phyloP scores from a whole-genome alignment of 2,888 invertebrate genomes.

The Dynastes maya region DNA sequence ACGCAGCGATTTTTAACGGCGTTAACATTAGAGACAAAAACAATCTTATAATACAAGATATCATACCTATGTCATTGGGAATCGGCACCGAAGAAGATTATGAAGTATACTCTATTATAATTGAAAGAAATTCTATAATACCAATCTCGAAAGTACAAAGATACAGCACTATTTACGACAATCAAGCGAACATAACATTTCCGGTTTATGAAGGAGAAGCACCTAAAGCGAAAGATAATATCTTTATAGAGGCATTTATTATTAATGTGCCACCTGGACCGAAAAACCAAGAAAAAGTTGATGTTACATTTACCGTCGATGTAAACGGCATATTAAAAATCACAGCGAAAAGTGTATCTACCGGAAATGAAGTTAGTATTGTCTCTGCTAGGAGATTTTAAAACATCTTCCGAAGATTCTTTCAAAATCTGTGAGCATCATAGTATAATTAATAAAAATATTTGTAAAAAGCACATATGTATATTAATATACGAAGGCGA shows the following conservation, averaged over 20 bases:
- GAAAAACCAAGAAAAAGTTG: constrained; percentile 5
- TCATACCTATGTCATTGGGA: constrained; percentile 58
- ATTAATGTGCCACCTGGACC: background rate
- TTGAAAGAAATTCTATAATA: constrained; percentile 56
- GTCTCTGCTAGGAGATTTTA: background rate
- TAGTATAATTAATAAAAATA: too few species aligned
- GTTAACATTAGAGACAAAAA: constrained; percentile 48
- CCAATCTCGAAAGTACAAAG: constrained; percentile 45
- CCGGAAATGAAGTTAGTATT: background rate
- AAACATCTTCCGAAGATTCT: background rate
- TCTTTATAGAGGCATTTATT: constrained; percentile 18
- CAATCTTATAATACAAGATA: constrained; percentile 54
- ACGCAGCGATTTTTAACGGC: constrained; percentile 55
- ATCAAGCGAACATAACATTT: constrained; percentile 47
- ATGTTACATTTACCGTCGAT: constrained; percentile 33
- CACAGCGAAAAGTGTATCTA: background rate
- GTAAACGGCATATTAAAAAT: constrained; percentile 29
- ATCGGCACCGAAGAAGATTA: constrained; percentile 9
- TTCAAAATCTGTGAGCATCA: too few species aligned
- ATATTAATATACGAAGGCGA: too few species aligned
- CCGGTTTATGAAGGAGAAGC: constrained; percentile 42
- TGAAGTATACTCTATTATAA: constrained; percentile 55
- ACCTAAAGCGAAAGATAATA: background rate
- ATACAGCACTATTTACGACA: constrained; percentile 51
- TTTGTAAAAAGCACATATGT: too few species aligned